A percentile compares a stretch with the other conserved stretches of the same genome.
phyloP scores from a whole-genome alignment of 2,113 vertebrate species.

The Colaptes auratus region DNA sequence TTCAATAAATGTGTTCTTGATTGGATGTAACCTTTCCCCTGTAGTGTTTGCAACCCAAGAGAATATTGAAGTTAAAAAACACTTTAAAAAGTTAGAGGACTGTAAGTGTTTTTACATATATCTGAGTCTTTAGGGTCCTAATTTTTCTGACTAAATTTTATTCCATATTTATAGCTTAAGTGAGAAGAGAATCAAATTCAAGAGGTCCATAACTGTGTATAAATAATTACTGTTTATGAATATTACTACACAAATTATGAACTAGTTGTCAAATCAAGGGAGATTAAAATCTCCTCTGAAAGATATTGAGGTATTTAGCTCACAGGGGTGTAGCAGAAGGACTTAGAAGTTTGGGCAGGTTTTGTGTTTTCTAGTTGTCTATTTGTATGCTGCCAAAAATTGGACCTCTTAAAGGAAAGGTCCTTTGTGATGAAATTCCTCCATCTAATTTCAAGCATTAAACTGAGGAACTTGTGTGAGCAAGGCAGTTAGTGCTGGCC shows the following conservation, averaged over 20 bases:
- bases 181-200: constrained; percentile 65
- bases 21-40: constrained; percentile 61
- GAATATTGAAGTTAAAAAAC: constrained; percentile 52
- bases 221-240: constrained; percentile 63
- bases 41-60: constrained; percentile 45
- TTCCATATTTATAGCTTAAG: constrained; percentile 61
- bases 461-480: not conserved
- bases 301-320: not conserved
- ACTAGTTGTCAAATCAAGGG: constrained; percentile 5
- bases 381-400: not conserved
- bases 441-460: not conserved
- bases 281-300: not conserved
- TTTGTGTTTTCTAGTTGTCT: not conserved
- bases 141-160: constrained; percentile 50
- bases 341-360: not conserved
- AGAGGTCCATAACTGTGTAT: constrained; percentile 49
- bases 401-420: not conserved
- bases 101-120: constrained; percentile 39
- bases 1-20: constrained; percentile 49
- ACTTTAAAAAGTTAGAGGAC: constrained; percentile 43
- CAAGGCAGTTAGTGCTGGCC: not conserved
- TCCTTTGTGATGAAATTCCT: not conserved
- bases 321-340: not conserved
- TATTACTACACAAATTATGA: constrained; percentile 26
- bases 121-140: constrained; percentile 48